These are phyloP conservation scores for Ramphastos sulfuratus DNA, from an alignment of 2,113 vertebrate species.

Conservation along the genomic window DNA sequence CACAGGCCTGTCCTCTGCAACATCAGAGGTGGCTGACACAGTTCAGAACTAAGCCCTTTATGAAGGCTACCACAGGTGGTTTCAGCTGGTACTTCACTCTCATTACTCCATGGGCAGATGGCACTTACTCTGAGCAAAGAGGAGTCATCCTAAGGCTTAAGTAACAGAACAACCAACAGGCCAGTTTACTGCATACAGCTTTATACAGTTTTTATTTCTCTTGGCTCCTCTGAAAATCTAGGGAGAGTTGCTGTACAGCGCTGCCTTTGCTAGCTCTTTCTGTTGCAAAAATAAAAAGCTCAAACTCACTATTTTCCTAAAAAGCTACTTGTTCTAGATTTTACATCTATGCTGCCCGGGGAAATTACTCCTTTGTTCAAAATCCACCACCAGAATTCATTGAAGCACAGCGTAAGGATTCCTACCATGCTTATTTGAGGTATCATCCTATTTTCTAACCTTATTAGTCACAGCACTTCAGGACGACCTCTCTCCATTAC, in stretches of 20 bases:
- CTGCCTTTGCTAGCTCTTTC: too few relatives aligned
- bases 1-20: background rate
- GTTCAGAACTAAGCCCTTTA: background rate
- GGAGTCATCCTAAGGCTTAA: background rate
- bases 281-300: background rate
- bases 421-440: background rate
- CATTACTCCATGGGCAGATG: background rate
- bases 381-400: background rate
- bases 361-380: background rate
- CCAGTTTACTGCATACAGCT: background rate
- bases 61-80: background rate
- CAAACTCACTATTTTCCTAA: background rate
- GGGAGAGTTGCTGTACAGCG: background rate
- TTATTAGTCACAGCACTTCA: background rate
- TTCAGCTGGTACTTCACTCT: background rate
- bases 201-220: background rate
- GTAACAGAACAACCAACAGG: background rate
- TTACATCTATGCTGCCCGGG: background rate
- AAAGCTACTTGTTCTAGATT: background rate
- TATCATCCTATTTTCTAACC: background rate
- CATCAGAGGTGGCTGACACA: background rate
- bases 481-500: background rate
- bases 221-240: too few relatives aligned
- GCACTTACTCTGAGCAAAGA: background rate
- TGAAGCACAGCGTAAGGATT: background rate